Evolutionary conservation across 2,113 vertebrate genomes (phyloP), one percentile per base, ranked within the genome.

Genomic region (Marmota flaviventris): DNA sequence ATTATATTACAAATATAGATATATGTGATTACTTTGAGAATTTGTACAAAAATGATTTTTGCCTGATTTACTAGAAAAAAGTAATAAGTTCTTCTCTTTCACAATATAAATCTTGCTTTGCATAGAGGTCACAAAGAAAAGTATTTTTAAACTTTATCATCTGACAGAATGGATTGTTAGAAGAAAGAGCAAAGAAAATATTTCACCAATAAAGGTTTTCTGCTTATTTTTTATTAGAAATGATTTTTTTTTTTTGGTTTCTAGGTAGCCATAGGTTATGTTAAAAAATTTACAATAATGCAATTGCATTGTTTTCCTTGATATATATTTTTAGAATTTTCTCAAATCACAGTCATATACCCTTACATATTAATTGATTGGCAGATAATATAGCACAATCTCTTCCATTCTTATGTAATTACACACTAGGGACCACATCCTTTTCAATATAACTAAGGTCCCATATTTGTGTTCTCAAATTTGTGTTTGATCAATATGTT

Each of bases 401-500:
- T 8, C 11, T 81, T 75, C 3, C 14, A 77, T 42, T 13, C 3
- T 86, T 88, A 58, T 58, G 84, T 91, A 85, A 79, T 89, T 75
- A 79, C 1, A 84, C 58, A 83, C 24, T 61, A 34, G 13, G 12
- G 16, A 37, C 14, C 2, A 18, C 5, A 10, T 82, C n/a, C 6
- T 94, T 82, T 88, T 89, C 24, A 78, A 29, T 83, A 45, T 88
- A 87, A 37, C 22, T 63, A 83, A 22, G 4, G 45, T 86, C 86
- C 5, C 18, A 53, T 53, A 53, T 92, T 82, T 95, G 29, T 70
- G 24, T 58, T 72, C 85, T 65, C 65, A 45, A 12, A 1, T 81
- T 91, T 67, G 90, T 95, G 34, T 81, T 93, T 90, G 85, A 97
- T 94, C 48, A 89, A 96, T 72, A 61, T n/a, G 18, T 87, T 92